phyloP scores from a whole-genome alignment of 2,888 invertebrate genomes.

The Girardia tigrina region DNA sequence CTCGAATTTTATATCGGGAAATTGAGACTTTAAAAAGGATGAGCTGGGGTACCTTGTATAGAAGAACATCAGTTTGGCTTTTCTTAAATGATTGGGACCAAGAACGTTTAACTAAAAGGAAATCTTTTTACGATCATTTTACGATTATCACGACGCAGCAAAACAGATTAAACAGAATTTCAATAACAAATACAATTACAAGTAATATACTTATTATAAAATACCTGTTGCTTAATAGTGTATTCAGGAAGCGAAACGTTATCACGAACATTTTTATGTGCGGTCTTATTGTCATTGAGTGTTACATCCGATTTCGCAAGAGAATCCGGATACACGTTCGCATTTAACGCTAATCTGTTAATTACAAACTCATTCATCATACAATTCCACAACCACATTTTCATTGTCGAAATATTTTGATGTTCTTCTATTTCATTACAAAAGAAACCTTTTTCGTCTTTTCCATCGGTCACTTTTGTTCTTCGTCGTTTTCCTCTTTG shows the following conservation, averaged over 20 bases:
- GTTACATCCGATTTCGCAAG: too few relatives aligned
- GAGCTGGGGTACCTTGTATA: constrained; percentile 98
- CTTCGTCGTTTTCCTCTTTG: constrained; percentile 17
- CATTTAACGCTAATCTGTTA: neutral
- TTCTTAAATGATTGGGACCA: constrained; percentile 91
- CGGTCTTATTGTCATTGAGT: neutral
- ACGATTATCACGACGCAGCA: neutral
- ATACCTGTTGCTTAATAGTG: neutral
- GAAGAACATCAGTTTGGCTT: constrained; percentile 99
- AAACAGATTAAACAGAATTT: neutral
- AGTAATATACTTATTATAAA: neutral
- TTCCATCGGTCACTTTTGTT: neutral
- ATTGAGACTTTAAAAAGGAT: constrained; percentile 96
- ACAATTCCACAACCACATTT: neutral
- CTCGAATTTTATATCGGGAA: constrained; percentile 99
- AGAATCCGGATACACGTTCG: neutral
- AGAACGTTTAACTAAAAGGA: neutral
- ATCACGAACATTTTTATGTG: neutral
- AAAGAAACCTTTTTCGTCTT: neutral
- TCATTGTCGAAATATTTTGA: neutral
- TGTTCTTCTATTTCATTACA: neutral
- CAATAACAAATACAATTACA: neutral
- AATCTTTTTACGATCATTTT: neutral
- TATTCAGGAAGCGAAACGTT: neutral
- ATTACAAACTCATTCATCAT: neutral